Evolutionary conservation across 2,888 invertebrate genomes (phyloP), one percentile per base, ranked within the genome.

Genomic region (Heteromurus nitidus): DNA sequence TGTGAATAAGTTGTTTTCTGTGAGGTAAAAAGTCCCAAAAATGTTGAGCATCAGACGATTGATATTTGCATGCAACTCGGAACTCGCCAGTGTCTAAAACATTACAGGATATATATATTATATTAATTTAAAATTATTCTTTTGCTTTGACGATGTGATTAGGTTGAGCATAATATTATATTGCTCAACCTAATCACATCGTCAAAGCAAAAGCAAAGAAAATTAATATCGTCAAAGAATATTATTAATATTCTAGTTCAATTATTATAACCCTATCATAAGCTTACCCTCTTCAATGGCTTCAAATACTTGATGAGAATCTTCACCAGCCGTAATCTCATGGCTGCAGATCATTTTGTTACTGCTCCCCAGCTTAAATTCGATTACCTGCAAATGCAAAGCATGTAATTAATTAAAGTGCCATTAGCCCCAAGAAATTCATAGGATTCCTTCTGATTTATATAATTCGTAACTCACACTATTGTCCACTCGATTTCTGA

Each of bases 11-110:
- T 28, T 69, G 69, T 18, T 77, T 77, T 64, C 77, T 44, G 22
- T 77, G 77, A 0, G 77, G 77, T 16, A 77, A 18, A 44, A 62
- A 77, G 16, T 77, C 77, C 77, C 77, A 77, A 30, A 77, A 77
- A 36, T 77, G 77, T 42, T 77, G 77, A n/a, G 26, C 16, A 9
- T 77, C 77, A 3, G 77, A 31, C n/a, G 69, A 69, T 24, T 77
- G 77, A n/a, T 77, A 77, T 60, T 20, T 69, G 22, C 77, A 77
- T 7, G 77, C 77, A 1, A 77, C 64, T 53, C 77, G 44, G 20
- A 77, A 77, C 20, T 77, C 69, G 9, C 77, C 77, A 1, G 77
- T 53, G 18, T 77, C 77, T 76, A 30, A 31, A 31, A 22, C 24
- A 53, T n/a, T 2, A 60, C 2, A n/a, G n/a, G n/a, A n/a, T n/a